Percentiles rank a stretch among this genome's conserved stretches.
Conservation (phyloP, 2,113 vertebrate genomes). For the Stercorarius parasiticus region DNA sequence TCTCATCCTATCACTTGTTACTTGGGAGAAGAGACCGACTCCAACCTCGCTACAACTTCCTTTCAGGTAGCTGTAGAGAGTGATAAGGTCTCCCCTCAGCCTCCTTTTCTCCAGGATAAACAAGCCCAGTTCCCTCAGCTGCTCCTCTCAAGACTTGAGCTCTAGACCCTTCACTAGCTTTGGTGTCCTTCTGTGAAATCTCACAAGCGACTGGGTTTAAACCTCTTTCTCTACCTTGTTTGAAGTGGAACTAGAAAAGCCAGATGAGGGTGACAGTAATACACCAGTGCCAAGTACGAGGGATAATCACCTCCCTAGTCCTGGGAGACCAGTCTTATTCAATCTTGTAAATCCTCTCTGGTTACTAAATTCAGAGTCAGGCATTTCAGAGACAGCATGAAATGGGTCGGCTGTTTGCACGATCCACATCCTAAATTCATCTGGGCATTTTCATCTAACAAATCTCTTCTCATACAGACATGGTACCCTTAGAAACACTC, state of each 20-base stretch:
- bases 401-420: neutral
- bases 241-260: too few relatives aligned
- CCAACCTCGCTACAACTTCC: neutral
- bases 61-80: neutral
- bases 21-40: neutral
- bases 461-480: neutral
- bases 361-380: neutral
- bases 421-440: neutral
- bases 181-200: too few relatives aligned
- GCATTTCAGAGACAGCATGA: neutral
- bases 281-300: neutral
- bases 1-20: neutral
- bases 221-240: too few relatives aligned
- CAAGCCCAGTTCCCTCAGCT: neutral
- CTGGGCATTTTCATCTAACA: neutral
- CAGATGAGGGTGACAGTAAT: too few relatives aligned
- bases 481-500: neutral
- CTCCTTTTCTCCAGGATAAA: neutral
- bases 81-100: neutral
- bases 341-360: neutral
- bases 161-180: neutral
- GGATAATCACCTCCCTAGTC: neutral
- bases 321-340: neutral
- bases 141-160: neutral
- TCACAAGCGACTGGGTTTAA: too few relatives aligned